Evolutionary conservation across 2,888 invertebrate species (phyloP), one percentile per base, ranked within the genome.

Genomic region (Troides oblongomaculatus): DNA sequence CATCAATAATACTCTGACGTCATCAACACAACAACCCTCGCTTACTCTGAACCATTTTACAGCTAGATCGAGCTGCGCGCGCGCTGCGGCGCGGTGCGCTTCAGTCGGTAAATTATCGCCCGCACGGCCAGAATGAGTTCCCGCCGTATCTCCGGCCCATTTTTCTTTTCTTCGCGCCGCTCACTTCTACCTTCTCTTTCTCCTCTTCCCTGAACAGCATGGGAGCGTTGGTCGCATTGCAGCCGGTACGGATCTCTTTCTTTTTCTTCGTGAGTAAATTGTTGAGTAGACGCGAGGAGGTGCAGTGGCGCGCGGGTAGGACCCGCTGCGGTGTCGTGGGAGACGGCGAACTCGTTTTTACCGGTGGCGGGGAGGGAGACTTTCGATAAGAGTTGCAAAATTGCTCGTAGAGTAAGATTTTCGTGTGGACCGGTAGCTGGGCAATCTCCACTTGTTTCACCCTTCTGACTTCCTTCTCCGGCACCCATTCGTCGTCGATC

Each of bases 401-500:
- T 82, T 93, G 90, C 70, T 93, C 93, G 79, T 90, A 93, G 39
- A 94, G 84, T 50, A 84, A 77, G 75, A 93, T 93, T 81, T 94
- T 94, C 18, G 93, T 89, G 72, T 87, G 83, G 14, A 88, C 86
- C 12, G 93, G 86, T 73, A 94, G 84, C 67, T 85, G 78, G 5
- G 93, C 87, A 69, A 95, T 94, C 80, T 94, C 92, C 59, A 95
- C 93, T 57, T 92, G 88, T 87, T 95, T 95, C 73, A 94, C 93
- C 67, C 94, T 93, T 78, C 92, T 93, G 83, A 94, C 94, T 72
- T 95, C 94, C 83, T 94, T 94, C 86, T 96, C 97, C 0, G 95
- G 93, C 74, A 97, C 93, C 98, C 98, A 98, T 83, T 97, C 96
- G 87, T 98, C 97, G 25, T 96, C 95, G 85, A 97, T 89, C 81